Percentiles rank a stretch among this genome's conserved stretches.
Conservation (phyloP, 1,140 invertebrate genomes). For the Pogonognathellus flavescens region DNA sequence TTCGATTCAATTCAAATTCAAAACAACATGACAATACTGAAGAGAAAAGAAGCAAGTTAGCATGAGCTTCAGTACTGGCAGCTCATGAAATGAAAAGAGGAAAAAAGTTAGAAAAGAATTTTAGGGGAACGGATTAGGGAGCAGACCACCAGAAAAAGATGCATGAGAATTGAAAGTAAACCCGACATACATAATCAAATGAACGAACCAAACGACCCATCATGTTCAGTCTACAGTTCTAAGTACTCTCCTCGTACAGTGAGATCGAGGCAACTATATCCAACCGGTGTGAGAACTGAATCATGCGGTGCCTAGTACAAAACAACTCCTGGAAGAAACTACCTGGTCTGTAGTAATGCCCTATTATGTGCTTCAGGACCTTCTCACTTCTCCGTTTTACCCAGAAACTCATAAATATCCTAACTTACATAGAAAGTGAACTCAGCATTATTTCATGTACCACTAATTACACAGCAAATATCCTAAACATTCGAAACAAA, state of each 20-base stretch:
- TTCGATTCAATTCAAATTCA: background rate
- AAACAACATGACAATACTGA: background rate
- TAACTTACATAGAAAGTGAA: no score
- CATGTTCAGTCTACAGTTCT: background rate
- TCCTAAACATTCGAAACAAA: no score
- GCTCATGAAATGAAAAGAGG: background rate
- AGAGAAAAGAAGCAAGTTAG: background rate
- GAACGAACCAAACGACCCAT: background rate
- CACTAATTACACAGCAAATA: no score
- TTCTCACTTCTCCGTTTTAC: background rate
- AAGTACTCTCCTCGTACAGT: no score
- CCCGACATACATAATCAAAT: background rate
- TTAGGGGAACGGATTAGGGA: conserved; percentile 3
- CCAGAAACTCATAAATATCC: background rate
- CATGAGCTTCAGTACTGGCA: background rate
- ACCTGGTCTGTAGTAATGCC: background rate
- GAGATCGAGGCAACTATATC: background rate
- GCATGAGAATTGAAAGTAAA: background rate
- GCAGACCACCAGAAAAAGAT: conserved; percentile 8
- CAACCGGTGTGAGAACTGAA: conserved; percentile 8
- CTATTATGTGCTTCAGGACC: background rate
- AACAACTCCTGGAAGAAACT: background rate
- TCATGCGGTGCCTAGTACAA: background rate
- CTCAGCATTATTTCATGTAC: no score
- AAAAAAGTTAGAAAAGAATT: conserved; percentile 8